Evolutionary conservation across 2,888 invertebrate genomes (phyloP), one percentile per base, ranked within the genome.

Genomic region (Caradrina clavipalpis): DNA sequence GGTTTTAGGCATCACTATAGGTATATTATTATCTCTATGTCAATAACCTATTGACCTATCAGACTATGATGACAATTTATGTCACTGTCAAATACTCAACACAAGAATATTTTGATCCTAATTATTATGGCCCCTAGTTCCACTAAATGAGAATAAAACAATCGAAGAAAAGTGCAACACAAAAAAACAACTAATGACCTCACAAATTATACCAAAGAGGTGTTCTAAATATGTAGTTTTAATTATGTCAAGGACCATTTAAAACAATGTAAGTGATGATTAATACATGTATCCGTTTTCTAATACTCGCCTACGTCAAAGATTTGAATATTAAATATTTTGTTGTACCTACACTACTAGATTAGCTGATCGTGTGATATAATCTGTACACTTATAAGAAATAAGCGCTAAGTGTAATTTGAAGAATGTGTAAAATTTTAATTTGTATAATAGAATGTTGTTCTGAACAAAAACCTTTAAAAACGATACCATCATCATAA

Each of bases 231-330:
- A n/a, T n/a, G n/a, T n/a, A 53, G 39, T 63, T 81, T 42, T 76
- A 86, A 87, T 78, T 78, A 85, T 92, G 93, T 91, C 95, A 94
- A 94, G 94, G 94, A 83, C 69, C 75, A 70, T 67, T 39, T 81
- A 72, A 80, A 89, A 91, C 90, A 91, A 90, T 90, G 81, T 81
- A 81, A 78, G 77, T 82, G 86, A 89, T 90, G 87, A 90, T 86
- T 89, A 88, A 87, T 85, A 81, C 78, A 69, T 78, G 80, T 82
- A 89, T 88, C 86, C 87, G 82, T 86, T 81, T 86, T 83, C 58
- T 65, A 61, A 76, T 45, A 81, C 67, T 87, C 88, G 89, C 90
- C 91, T 87, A 91, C 83, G 67, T 49, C 11, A n/a, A 60, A 76
- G 5, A 83, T 74, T 78, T 75, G 66, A 67, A 84, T 84, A 82